Evolutionary conservation across 2,888 invertebrate genomes (phyloP), one percentile per base, ranked within the genome.

Genomic region (Drosophila mimica): DNA sequence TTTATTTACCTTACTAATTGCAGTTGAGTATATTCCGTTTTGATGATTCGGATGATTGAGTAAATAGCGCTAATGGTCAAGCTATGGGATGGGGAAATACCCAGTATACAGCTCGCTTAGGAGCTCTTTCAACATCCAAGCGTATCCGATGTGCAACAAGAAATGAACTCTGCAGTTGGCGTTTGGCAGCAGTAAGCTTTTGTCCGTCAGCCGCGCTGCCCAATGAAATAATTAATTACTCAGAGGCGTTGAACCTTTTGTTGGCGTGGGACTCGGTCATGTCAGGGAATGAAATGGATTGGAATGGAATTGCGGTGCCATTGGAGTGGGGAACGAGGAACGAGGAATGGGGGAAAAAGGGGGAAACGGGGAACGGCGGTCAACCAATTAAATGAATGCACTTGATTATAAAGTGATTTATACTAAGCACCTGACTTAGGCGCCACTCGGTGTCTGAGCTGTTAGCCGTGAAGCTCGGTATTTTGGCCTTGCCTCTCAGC

Each of bases 371-470:
- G 54, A 53, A 60, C 34, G 48, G 68, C 52, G 67, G 76, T 69
- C 69, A 70, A 77, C 74, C 84, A 88, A 88, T 85, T 85, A 83
- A 88, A 85, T 69, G 65, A 79, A 77, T 81, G 82, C 86, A 88
- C 86, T 85, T 88, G 86, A 86, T 83, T 85, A 86, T 85, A 86
- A 86, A 85, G 86, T 85, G 85, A 85, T 88, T 85, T 85, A 85
- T 85, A 86, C 82, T 86, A 74, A 85, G 86, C 83, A 88, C 83
- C 86, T 79, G 88, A 82, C 82, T 87, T 70, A 76, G 82, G 38
- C 30, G 46, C 58, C 20, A 34, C 30, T 30, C 31, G 33, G 20
- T 54, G 46, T 28, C n/a, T 25, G 70, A 38, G 36, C 67, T 25
- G 56, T 56, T 34, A 31, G 36, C 54, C 20, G 40, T 17, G 31